Evolutionary conservation across 2,888 invertebrate genomes (phyloP), one percentile per base, ranked within the genome.

Genomic region (Syritta pipiens): DNA sequence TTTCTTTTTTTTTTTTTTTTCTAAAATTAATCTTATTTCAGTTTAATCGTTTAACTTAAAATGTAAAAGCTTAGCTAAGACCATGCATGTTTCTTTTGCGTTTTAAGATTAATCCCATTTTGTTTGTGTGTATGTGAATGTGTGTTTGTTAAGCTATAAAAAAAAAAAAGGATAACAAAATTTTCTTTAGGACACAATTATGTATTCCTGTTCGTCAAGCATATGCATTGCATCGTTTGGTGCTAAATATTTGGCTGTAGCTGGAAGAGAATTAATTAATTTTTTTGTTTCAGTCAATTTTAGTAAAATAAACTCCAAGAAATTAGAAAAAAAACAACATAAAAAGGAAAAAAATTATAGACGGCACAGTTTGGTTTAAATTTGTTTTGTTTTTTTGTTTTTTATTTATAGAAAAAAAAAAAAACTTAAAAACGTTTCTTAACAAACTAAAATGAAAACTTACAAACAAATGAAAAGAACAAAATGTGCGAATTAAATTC

Each of bases 221-320:
- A 94, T 93, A 84, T 91, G 91, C 83, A 93, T 91, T 84, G 92
- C 92, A 86, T 94, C 93, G 81, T 90, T 91, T 30, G 92, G 93
- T 84, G 93, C 91, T 83, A 92, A 92, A 87, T 93, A 94, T 82
- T 85, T 85, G 82, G 91, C 90, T 81, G 91, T 90, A 83, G 90
- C 88, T 86, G 86, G 82, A 86, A 85, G 35, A 74, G 37, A 79
- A 35, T 55, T 51, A 37, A 35, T 30, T 24, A n/a, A n/a, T n/a
- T n/a, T n/a, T n/a, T n/a, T 53, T 42, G 10, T 46, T 26, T 69
- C 24, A 10, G 10, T n/a, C 14, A 48, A 19, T 42, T 63, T 53
- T 26, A 49, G 40, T 32, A 28, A 68, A 46, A 24, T 5, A 46
- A 51, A n/a, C n/a, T n/a, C 17, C 28, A 26, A 48, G 14, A 37